Evolutionary conservation across 2,797 vertebrate species (phyloP).

Genomic region (Alcedo atthis): DNA sequence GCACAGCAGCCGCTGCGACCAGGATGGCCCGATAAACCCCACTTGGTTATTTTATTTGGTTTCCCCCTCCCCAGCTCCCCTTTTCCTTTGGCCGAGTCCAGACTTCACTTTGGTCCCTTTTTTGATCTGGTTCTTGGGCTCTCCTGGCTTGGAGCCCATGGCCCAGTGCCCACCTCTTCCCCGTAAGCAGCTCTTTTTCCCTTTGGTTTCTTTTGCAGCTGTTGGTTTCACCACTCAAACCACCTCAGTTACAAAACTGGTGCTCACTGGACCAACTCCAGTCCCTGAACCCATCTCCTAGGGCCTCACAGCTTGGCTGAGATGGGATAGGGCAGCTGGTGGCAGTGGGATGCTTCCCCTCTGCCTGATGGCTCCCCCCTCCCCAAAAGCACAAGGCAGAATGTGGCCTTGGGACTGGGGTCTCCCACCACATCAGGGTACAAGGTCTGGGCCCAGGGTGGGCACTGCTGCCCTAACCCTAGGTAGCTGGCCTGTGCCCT

Average conservation of each 20-base stretch:
- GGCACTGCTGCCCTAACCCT: not conserved
- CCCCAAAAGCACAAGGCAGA: conserved; percentile 15
- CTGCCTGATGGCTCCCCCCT: not conserved
- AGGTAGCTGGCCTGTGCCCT: not conserved
- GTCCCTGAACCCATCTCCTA: conserved; percentile 28
- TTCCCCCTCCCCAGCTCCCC: not conserved
- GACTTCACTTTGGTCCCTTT: conserved; percentile 34
- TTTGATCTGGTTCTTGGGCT: conserved; percentile 1
- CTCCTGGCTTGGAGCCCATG: not conserved
- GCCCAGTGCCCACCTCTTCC: not conserved
- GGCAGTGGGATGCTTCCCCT: not conserved
- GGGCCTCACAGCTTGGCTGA: conserved; percentile 5
- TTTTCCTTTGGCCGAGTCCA: conserved; percentile 36
- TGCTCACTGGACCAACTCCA: conserved; percentile 72
- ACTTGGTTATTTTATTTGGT: conserved; percentile 59
- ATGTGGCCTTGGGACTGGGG: not conserved
- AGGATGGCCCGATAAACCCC: conserved; percentile 63
- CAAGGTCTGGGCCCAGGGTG: not conserved
- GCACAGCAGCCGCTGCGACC: not conserved
- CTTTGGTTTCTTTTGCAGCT: conserved; percentile 32
- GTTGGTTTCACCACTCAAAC: conserved; percentile 24
- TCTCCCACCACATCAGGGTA: not conserved
- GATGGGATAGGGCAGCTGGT: not conserved
- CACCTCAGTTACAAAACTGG: conserved; percentile 62
- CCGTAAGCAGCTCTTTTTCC: not conserved